Conservation (phyloP, 2,888 invertebrate genomes). For the Pocota personata region DNA sequence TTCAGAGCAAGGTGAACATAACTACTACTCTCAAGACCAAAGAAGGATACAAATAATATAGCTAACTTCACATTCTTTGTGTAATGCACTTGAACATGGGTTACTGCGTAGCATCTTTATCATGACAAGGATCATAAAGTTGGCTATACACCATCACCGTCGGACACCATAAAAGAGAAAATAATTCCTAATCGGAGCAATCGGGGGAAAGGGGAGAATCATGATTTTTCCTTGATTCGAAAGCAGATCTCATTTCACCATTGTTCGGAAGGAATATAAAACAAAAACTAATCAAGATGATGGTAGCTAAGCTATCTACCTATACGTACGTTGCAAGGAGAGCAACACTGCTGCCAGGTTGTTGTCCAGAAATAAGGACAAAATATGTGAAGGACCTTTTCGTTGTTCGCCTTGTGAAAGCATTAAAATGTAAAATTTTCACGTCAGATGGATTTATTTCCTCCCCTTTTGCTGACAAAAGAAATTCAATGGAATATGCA, state of each 20-base stretch:
- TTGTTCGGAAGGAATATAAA: background rate
- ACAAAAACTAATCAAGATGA: conserved; percentile 12
- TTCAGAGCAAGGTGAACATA: conserved; percentile 45
- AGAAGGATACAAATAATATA: background rate
- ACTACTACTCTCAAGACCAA: background rate
- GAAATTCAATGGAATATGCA: background rate
- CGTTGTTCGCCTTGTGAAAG: background rate
- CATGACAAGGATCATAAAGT: conserved; percentile 25
- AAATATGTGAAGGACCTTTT: background rate
- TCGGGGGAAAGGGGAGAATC: background rate
- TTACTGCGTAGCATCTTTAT: background rate
- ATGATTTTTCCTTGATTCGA: background rate
- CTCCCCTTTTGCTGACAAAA: background rate
- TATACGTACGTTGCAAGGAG: background rate
- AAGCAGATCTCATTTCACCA: background rate
- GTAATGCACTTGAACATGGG: background rate
- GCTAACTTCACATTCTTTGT: conserved; percentile 16
- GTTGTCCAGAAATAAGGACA: background rate
- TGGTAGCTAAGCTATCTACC: background rate
- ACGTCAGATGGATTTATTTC: conserved; percentile 7
- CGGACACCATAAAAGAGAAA: conserved; percentile 4
- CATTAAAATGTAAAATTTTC: conserved; percentile 11
- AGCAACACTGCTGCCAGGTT: background rate
- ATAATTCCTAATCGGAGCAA: background rate
- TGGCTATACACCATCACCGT: background rate